Conservation (phyloP, 2,888 invertebrate genomes). For the Cephus rjabovi region DNA sequence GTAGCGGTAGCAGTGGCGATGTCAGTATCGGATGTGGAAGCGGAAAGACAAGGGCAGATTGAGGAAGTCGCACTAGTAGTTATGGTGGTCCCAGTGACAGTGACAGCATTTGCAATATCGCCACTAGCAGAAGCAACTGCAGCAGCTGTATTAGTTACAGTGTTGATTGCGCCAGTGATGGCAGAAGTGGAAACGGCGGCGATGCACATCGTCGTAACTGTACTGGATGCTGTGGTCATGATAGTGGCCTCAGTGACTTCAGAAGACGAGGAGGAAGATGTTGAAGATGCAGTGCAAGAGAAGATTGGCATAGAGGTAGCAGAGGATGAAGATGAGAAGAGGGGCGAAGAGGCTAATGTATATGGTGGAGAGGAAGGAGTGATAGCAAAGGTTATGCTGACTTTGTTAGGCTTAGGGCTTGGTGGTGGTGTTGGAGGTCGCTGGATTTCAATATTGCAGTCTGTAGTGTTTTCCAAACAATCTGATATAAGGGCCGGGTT, state of each 20-base stretch:
- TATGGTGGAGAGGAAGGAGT: too few species aligned
- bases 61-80: neutral
- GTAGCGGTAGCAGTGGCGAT: neutral
- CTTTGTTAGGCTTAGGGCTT: constrained; percentile 48
- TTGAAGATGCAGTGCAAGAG: too few species aligned
- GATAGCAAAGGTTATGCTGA: too few species aligned
- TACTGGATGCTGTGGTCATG: neutral
- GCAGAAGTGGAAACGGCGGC: neutral
- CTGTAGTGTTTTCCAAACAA: constrained; percentile 15
- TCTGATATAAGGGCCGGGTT: too few species aligned
- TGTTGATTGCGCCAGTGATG: neutral
- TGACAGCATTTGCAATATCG: neutral
- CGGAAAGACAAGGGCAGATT: neutral
- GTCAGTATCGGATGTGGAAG: neutral
- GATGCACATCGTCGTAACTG: neutral
- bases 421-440: constrained; percentile 59
- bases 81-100: neutral
- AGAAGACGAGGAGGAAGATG: too few species aligned
- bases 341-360: too few species aligned
- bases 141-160: neutral
- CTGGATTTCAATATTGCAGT: constrained; percentile 50
- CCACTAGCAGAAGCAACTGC: neutral
- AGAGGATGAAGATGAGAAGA: too few species aligned
- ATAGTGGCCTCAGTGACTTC: neutral
- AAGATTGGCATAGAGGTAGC: too few species aligned